Base-by-base conservation (phyloP, 1,140 invertebrate species). In the Habropoda laboriosa region DNA sequence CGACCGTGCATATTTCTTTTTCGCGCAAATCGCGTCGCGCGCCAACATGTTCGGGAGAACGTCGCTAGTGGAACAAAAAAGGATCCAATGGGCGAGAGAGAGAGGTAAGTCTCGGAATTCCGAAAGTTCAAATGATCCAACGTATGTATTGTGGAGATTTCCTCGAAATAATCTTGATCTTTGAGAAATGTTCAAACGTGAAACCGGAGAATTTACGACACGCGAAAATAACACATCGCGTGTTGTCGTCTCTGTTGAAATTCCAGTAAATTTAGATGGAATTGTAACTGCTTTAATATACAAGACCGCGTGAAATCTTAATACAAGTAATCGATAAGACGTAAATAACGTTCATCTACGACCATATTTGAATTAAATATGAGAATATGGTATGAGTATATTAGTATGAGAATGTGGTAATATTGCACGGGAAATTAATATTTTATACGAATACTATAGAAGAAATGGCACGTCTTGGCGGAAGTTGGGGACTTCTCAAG, bases 41-140 rank as follows among this genome's bases (percentile, higher is more conserved):
- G 86, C 73, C 55, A 72, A 88, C 68, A 47, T 92, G 89, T 90
- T 89, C 78, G 88, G 91, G 90, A 93, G 91, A 86, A 92, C 94
- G 58, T 95, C 95, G 60, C 91, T 96, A 81, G 91, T 96, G 78
- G 95, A 96, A 91, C 94, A 95, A 90, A 96, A 96, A 90, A 95
- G 95, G 90, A 92, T 95, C 78, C 96, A 96, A 93, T 96, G 96
- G 96, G 96, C 95, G 70, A 94, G 93, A 89, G 96, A 96, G 93
- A 94, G 94, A 94, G 96, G 96, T 96, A 93, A 79, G 89, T 79
- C 27, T 49, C 55, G 0, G 30, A 38, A 79, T 47, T 53, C 16
- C 18, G 30, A 35, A 47, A 6, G 10, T 42, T 24, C 16, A 0
- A 0, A 38, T 38, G n/a, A 57, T 30, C 0, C 2, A 18, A 12